A percentile compares a stretch with the other conserved stretches of the same genome.
Evolutionary conservation across 2,888 invertebrate genomes (phyloP).

Genomic region (Stenotaenia linearis): DNA sequence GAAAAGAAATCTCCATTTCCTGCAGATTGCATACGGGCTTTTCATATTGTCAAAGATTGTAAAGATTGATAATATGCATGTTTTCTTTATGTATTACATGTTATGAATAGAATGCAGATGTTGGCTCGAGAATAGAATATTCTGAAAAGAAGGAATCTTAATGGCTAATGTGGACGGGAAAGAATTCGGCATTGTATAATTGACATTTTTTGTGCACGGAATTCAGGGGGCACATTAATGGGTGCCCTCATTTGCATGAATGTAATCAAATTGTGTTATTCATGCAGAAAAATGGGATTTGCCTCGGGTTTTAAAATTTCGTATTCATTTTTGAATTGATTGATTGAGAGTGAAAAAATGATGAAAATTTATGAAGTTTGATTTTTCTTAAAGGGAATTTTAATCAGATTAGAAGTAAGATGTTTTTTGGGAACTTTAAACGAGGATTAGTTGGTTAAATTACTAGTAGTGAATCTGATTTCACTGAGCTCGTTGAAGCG

Average conservation of each 20-base stretch:
- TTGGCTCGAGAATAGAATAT: background rate
- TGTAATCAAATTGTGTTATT: background rate
- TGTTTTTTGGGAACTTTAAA: too few relatives aligned
- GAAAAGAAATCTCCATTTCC: slow-evolving; percentile 3
- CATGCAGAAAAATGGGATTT: background rate
- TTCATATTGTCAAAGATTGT: background rate
- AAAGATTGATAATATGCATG: background rate
- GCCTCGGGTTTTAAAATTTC: background rate
- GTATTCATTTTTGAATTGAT: background rate
- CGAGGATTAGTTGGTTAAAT: too few relatives aligned
- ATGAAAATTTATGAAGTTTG: too few relatives aligned
- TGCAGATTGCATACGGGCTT: background rate
- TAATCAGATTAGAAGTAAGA: too few relatives aligned
- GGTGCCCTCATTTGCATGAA: background rate
- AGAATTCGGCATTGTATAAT: too few relatives aligned
- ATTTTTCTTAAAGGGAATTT: too few relatives aligned
- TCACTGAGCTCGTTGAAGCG: too few relatives aligned
- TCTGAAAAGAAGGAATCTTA: background rate
- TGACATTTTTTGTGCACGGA: too few relatives aligned
- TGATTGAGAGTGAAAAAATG: too few relatives aligned
- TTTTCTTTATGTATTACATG: background rate
- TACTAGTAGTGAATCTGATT: too few relatives aligned
- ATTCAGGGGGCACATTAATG: background rate
- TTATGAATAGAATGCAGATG: background rate
- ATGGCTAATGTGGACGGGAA: too few relatives aligned